Conservation (phyloP, 2,888 invertebrate species). For the Zygogramma bicolorata region DNA sequence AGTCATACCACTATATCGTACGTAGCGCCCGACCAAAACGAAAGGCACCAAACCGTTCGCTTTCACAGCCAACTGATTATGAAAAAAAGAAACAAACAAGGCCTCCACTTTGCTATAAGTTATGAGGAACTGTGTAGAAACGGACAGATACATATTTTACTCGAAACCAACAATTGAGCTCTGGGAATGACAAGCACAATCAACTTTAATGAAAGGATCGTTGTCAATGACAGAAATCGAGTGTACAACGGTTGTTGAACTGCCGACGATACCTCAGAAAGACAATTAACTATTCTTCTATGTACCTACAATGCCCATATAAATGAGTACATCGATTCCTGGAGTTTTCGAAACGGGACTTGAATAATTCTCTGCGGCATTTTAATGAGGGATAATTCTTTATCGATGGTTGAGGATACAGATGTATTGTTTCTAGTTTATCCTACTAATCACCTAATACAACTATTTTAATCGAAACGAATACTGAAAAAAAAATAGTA, state of each 20-base stretch:
- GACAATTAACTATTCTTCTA: constrained; percentile 15
- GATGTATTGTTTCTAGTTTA: no score
- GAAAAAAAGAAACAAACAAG: neutral
- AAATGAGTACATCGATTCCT: neutral
- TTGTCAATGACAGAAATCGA: constrained; percentile 18
- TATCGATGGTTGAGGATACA: no score
- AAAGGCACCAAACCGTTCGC: neutral
- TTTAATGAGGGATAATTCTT: neutral
- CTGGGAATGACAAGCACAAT: constrained; percentile 18
- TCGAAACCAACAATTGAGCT: constrained; percentile 15
- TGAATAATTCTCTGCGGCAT: neutral
- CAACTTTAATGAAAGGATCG: constrained; percentile 23
- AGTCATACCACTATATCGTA: neutral
- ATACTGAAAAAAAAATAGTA: no score
- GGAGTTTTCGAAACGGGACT: neutral
- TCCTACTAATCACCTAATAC: no score
- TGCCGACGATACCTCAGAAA: constrained; percentile 8
- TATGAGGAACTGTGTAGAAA: neutral
- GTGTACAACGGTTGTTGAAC: constrained; percentile 19
- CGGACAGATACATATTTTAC: constrained; percentile 14
- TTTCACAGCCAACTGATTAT: neutral
- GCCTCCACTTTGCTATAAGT: neutral
- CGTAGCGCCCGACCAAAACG: neutral
- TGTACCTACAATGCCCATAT: constrained; percentile 2
- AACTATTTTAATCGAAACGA: no score